A percentile compares a stretch with the other conserved stretches of the same genome.
phyloP scores from a whole-genome alignment of 2,113 vertebrate genomes.

The Butorides virescens region DNA sequence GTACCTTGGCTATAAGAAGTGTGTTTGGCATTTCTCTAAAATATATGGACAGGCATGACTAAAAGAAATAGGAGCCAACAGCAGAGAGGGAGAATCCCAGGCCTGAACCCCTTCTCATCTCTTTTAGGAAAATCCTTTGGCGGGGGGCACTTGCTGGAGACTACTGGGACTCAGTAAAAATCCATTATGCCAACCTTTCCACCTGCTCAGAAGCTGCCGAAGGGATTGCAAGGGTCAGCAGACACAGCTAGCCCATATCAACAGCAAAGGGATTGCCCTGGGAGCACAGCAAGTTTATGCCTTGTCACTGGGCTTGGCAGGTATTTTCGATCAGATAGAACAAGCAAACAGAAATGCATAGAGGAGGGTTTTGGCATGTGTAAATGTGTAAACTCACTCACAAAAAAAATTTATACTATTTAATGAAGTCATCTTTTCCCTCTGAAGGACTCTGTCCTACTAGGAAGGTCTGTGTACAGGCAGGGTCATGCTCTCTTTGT shows the following conservation, averaged over 20 bases:
- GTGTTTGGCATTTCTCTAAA: neutral
- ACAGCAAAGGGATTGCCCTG: neutral
- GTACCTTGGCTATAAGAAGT: neutral
- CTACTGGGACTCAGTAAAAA: neutral
- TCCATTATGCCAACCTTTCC: neutral
- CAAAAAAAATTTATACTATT: neutral
- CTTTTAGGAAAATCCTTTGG: neutral
- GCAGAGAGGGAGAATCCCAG: neutral
- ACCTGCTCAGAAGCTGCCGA: neutral
- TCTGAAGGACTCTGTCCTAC: neutral
- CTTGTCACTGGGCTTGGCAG: neutral
- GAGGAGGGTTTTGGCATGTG: neutral
- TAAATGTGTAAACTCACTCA: neutral
- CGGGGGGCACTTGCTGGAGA: fast-evolving
- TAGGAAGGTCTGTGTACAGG: neutral
- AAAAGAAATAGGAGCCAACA: neutral
- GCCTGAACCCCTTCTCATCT: neutral
- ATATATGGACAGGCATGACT: neutral
- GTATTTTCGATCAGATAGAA: neutral
- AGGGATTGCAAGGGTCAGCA: neutral
- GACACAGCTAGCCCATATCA: neutral
- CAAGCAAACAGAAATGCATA: neutral
- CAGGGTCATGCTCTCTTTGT: neutral
- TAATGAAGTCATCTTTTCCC: neutral
- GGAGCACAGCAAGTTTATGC: neutral